Conservation (phyloP, 2,797 vertebrate genomes). For the Sebastes hopkinsi region DNA sequence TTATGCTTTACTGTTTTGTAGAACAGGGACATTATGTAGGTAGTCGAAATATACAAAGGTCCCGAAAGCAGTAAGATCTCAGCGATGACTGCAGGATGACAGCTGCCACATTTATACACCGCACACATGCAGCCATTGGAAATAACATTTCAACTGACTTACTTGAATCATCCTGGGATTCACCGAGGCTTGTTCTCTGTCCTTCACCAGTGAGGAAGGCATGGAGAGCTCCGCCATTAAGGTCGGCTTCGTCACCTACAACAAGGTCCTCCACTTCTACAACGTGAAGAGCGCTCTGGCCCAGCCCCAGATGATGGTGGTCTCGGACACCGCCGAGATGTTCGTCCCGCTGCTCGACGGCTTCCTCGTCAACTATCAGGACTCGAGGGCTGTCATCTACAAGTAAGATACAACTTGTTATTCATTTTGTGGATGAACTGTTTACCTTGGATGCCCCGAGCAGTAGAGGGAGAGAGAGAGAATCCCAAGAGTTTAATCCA, state of each 20-base stretch:
- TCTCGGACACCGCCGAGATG: constrained; percentile 93
- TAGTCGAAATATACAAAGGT: constrained; percentile 9
- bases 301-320: constrained; percentile 99
- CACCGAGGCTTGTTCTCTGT: not conserved
- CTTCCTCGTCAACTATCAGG: constrained; percentile 93
- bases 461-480: not conserved
- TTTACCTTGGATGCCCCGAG: not conserved
- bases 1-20: not conserved
- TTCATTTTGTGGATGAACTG: not conserved
- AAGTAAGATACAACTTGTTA: constrained; percentile 81
- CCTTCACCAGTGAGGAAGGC: constrained; percentile 85
- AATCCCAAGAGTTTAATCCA: not conserved
- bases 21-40: not conserved
- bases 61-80: not conserved
- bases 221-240: constrained; percentile 85
- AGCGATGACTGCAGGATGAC: not conserved
- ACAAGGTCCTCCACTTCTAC: constrained; percentile 97
- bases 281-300: constrained; percentile 96
- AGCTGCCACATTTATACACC: not conserved
- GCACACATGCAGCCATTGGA: too few relatives aligned
- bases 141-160: not conserved
- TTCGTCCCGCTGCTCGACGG: constrained; percentile 96
- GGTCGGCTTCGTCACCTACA: constrained; percentile 97
- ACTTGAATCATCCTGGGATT: not conserved
- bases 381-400: constrained; percentile 90